phyloP scores from a whole-genome alignment of 2,888 invertebrate species.

The Phlogophora meticulosa region DNA sequence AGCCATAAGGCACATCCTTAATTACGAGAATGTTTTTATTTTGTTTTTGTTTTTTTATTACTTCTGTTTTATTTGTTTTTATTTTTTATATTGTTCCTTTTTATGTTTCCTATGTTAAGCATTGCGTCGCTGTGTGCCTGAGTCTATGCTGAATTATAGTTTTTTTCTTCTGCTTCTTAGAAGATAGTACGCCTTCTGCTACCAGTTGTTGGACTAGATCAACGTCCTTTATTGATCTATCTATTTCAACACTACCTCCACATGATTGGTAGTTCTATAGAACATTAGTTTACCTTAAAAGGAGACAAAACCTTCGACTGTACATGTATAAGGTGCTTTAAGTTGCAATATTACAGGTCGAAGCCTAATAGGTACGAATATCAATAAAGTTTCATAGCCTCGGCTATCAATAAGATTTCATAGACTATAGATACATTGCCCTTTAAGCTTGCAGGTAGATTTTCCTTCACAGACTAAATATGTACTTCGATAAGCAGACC shows the following conservation, averaged over 20 bases:
- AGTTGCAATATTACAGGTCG: conserved; percentile 10
- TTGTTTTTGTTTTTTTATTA: too few species aligned
- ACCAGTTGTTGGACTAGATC: not conserved
- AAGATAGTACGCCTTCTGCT: too few species aligned
- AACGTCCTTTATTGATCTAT: not conserved
- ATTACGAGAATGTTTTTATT: too few species aligned
- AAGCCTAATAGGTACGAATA: conserved; percentile 5
- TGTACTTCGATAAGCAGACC: too few species aligned
- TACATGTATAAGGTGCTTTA: conserved; percentile 9
- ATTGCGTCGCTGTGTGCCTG: too few species aligned
- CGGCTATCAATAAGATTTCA: conserved; percentile 17
- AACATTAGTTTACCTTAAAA: conserved; percentile 37
- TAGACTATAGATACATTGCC: not conserved
- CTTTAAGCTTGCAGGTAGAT: not conserved
- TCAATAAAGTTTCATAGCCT: conserved; percentile 8
- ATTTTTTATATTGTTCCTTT: too few species aligned
- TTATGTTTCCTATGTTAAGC: too few species aligned
- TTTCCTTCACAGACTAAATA: not conserved
- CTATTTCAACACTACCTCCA: conserved; percentile 24
- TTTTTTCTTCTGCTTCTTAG: too few species aligned
- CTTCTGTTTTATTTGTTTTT: too few species aligned
- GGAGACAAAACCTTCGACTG: conserved; percentile 39
- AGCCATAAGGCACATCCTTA: too few species aligned
- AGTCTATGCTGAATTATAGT: too few species aligned
- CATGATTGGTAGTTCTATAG: not conserved